Conservation (phyloP, 2,113 vertebrate species). For the Genyomyrus donnyi region DNA sequence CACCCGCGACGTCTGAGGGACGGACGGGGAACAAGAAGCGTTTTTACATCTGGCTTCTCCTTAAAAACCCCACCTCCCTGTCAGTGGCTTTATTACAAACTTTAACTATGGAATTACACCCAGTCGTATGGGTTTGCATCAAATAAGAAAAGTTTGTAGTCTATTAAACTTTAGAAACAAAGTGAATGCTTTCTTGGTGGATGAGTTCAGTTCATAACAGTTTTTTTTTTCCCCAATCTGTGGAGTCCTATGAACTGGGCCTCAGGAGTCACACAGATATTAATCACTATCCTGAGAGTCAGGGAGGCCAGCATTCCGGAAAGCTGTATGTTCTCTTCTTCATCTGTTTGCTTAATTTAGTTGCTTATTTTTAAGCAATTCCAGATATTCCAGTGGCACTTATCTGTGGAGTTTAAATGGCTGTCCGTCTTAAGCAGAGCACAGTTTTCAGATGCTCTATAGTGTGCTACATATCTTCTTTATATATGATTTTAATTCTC, state of each 20-base stretch:
- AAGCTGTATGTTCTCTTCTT: neutral
- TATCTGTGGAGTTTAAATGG: neutral
- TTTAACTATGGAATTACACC: neutral
- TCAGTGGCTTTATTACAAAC: neutral
- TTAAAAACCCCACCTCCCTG: neutral
- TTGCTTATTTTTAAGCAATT: neutral
- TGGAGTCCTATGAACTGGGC: neutral
- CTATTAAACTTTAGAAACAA: constrained; percentile 10
- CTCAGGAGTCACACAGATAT: neutral
- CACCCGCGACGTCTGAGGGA: neutral
- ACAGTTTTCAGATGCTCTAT: neutral
- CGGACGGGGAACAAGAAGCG: neutral
- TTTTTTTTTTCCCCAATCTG: neutral
- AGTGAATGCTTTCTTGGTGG: neutral
- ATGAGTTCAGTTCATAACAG: neutral
- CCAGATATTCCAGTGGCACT: neutral
- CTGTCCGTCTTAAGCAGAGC: neutral
- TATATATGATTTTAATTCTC: neutral
- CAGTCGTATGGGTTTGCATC: neutral
- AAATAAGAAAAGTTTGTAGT: constrained; percentile 16
- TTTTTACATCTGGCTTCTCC: neutral
- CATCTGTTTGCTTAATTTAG: neutral
- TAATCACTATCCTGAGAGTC: neutral
- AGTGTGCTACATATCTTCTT: neutral
- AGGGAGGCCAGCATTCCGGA: neutral